Percentiles rank a stretch among this genome's conserved stretches.
Evolutionary conservation across 2,113 vertebrate genomes (phyloP).

Genomic region (Myrmecophaga tridactyla): DNA sequence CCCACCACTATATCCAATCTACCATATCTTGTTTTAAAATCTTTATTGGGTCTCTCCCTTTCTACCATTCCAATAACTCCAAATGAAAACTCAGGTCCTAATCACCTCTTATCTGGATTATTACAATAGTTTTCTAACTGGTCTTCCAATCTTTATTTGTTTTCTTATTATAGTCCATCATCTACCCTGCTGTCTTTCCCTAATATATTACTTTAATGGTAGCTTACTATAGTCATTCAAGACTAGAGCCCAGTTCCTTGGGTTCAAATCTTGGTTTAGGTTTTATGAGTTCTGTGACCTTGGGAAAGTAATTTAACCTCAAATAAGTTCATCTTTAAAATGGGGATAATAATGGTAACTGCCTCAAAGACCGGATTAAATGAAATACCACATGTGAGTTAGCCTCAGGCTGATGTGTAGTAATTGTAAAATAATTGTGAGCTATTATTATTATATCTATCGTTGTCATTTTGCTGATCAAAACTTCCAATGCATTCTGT

Average conservation of each 20-base stretch:
- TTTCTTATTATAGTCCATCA: background rate
- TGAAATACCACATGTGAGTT: background rate
- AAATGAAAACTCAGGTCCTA: background rate
- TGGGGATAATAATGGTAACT: background rate
- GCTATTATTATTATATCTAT: background rate
- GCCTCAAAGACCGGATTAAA: background rate
- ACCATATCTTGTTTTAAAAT: background rate
- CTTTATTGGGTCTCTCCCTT: background rate
- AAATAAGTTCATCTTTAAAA: background rate
- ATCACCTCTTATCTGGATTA: background rate
- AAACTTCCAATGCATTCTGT: background rate
- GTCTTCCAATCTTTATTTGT: background rate
- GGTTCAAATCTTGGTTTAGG: background rate
- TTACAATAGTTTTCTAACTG: background rate
- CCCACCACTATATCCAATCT: background rate
- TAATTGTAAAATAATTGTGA: conserved; percentile 5
- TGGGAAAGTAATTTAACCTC: background rate
- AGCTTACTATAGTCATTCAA: background rate
- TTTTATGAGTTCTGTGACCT: background rate
- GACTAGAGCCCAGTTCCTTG: background rate
- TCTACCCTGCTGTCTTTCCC: background rate
- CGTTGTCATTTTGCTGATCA: background rate
- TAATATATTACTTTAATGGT: background rate
- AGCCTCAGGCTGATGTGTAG: background rate
- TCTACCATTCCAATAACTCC: background rate